These are phyloP conservation scores for Tolypeutes matacus DNA, from an alignment of 2,797 vertebrate genomes.

Conservation along the genomic window DNA sequence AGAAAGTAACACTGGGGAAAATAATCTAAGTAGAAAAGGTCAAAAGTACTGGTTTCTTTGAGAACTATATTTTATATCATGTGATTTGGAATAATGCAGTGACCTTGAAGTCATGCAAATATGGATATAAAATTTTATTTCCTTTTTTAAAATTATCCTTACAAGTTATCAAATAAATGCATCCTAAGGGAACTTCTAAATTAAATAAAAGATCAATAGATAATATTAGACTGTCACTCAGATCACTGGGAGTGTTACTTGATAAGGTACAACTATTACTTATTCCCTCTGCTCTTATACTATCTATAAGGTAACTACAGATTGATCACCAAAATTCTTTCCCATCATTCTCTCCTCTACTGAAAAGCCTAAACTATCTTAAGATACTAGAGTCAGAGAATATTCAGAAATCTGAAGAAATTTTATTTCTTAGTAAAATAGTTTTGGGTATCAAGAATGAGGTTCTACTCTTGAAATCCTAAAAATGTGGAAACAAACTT, in stretches of 20 bases:
- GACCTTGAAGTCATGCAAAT: background rate
- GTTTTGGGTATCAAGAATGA: too few relatives aligned
- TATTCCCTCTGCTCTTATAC: background rate
- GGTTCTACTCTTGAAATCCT: too few relatives aligned
- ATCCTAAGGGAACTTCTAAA: conserved; percentile 8
- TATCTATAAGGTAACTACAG: background rate
- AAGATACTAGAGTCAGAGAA: background rate
- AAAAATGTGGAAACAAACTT: too few relatives aligned
- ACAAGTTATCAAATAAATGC: background rate
- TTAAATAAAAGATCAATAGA: conserved; percentile 62
- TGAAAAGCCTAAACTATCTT: background rate
- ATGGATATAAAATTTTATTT: background rate
- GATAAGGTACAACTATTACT: background rate
- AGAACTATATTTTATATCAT: background rate
- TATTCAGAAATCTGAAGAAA: background rate
- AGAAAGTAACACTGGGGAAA: conserved; percentile 32
- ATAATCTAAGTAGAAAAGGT: conserved; percentile 46
- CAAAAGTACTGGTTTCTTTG: conserved; percentile 12
- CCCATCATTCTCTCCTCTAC: background rate
- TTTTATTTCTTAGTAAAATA: background rate
- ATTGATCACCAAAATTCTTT: background rate
- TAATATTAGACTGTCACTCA: conserved; percentile 20
- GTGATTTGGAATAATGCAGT: conserved; percentile 30
- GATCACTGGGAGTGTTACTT: background rate
- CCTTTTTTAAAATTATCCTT: background rate